phyloP scores from a whole-genome alignment of 2,113 vertebrate species.

The Microcebus murinus region DNA sequence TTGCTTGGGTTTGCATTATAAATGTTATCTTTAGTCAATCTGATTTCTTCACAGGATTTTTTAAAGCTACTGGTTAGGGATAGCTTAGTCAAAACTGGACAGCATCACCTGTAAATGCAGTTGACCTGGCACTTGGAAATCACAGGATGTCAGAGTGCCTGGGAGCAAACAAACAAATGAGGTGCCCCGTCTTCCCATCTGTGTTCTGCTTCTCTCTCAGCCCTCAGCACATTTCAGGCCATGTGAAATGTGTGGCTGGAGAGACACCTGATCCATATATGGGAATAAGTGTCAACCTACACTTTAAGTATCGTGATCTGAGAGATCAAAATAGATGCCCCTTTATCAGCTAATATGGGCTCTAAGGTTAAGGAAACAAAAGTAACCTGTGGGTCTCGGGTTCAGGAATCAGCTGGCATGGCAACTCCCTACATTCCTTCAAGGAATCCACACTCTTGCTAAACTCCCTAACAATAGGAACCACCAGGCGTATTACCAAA shows the following conservation, averaged over 20 bases:
- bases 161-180: not conserved
- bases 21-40: not conserved
- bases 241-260: not conserved
- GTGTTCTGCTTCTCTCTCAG: not conserved
- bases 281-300: not conserved
- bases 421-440: too few species aligned
- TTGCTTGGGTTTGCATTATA: not conserved
- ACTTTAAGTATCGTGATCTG: not conserved
- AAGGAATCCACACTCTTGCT: too few species aligned
- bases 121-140: too few species aligned
- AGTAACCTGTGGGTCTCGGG: too few species aligned
- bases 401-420: too few species aligned
- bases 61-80: not conserved
- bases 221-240: not conserved
- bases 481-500: too few species aligned
- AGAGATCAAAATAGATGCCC: too few species aligned
- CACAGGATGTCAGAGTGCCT: too few species aligned
- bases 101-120: not conserved
- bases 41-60: not conserved
- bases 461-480: too few species aligned
- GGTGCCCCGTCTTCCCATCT: not conserved
- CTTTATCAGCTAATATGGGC: too few species aligned
- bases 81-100: not conserved
- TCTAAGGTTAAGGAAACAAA: too few species aligned
- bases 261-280: not conserved